A percentile compares a stretch with the other conserved stretches of the same genome.
Evolutionary conservation across 2,797 vertebrate species (phyloP).

Genomic region (Tolypeutes matacus): DNA sequence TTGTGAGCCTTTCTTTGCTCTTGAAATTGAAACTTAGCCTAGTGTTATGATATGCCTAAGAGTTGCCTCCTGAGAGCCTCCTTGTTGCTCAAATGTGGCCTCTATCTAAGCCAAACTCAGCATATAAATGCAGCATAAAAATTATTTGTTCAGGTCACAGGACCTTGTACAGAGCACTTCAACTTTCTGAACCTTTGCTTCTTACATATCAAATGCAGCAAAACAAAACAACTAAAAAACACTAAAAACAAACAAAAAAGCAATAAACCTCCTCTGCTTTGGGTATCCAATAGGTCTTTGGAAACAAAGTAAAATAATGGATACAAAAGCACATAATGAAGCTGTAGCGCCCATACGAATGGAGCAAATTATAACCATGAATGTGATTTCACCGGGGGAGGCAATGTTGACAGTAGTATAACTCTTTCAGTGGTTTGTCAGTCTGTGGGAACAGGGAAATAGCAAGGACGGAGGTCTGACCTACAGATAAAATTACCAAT

Average conservation of each 20-base stretch:
- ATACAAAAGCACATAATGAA: background rate
- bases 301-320: slow-evolving; percentile 28
- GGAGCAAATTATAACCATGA: background rate
- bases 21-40: too few species aligned
- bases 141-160: background rate
- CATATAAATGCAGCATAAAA: background rate
- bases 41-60: too few species aligned
- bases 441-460: slow-evolving; percentile 76
- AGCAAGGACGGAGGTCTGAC: slow-evolving; percentile 60
- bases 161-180: background rate
- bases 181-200: background rate
- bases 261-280: background rate
- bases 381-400: background rate
- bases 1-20: too few species aligned
- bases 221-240: too few species aligned
- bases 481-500: slow-evolving; percentile 76
- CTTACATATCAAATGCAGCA: background rate
- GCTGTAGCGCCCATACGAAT: background rate
- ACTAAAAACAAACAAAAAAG: background rate
- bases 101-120: too few species aligned
- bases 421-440: slow-evolving; percentile 34
- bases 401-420: slow-evolving; percentile 4
- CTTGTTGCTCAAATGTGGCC: too few species aligned
- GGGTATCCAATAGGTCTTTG: background rate
- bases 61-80: too few species aligned